phyloP scores from a whole-genome alignment of 2,113 vertebrate species.

The Sinocyclocheilus grahami region DNA sequence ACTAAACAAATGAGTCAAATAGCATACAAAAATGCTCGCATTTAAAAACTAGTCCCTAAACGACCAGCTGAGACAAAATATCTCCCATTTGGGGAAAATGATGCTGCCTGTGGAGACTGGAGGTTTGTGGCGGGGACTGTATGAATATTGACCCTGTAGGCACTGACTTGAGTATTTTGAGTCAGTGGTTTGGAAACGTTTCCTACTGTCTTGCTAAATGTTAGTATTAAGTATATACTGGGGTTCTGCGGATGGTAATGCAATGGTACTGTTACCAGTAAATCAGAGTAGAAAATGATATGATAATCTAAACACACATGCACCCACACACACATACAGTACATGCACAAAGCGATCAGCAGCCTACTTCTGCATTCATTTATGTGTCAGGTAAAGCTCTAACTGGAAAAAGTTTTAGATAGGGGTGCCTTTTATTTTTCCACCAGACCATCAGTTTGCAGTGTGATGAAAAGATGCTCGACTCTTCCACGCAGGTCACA shows the following conservation, averaged over 20 bases:
- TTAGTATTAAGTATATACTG: not conserved
- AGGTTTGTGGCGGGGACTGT: not conserved
- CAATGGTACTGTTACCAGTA: not conserved
- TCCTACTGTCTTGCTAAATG: slow-evolving; percentile 26
- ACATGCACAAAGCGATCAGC: not conserved
- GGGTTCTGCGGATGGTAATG: slow-evolving; percentile 42
- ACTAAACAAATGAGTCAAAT: slow-evolving; percentile 25
- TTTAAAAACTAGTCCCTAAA: not conserved
- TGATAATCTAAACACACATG: not conserved
- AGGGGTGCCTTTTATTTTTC: slow-evolving; percentile 56
- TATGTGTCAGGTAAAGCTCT: not conserved
- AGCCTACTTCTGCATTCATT: slow-evolving; percentile 4
- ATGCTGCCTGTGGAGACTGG: not conserved
- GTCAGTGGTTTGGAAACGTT: slow-evolving; percentile 57
- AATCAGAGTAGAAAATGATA: not conserved
- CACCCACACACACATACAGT: too few relatives aligned
- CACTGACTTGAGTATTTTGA: slow-evolving; percentile 41
- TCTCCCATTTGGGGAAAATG: not conserved
- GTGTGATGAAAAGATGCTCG: slow-evolving; percentile 7
- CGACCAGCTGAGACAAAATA: not conserved
- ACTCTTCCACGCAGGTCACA: slow-evolving; percentile 46
- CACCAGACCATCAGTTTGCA: slow-evolving; percentile 60
- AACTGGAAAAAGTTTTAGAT: slow-evolving; percentile 6
- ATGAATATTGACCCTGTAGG: slow-evolving; percentile 3
- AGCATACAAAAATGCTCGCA: slow-evolving; percentile 7